Evolutionary conservation across 2,888 invertebrate species (phyloP), one percentile per base, ranked within the genome.

Genomic region (Sicus ferrugineus): DNA sequence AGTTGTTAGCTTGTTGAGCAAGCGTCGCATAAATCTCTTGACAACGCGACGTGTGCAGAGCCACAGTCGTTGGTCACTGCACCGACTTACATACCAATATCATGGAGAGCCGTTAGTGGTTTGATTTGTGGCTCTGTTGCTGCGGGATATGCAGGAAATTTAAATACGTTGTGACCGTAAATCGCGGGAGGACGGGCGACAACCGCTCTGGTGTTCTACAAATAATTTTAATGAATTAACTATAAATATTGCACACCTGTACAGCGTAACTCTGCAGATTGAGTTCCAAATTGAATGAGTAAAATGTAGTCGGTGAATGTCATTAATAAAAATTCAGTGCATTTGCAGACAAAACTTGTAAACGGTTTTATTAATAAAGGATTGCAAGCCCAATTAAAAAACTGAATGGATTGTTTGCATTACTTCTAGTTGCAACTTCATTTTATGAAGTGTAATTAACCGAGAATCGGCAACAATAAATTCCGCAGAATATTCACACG

Each of bases 1-100:
- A 67, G 67, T 59, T 67, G 67, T 59, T 67, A 48, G 59, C 59
- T 28, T 66, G 67, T 59, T 58, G 67, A 31, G 59, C 48, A 59
- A 67, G 67, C 67, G 23, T 28, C 67, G 46, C 58, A 72, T 72
- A 74, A 71, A 72, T 71, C 69, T 73, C 68, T 56, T 72, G 74
- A 74, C 72, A 75, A 70, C 67, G 69, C 73, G 75, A 73, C 75
- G 74, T 70, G 58, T 66, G 74, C 68, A 65, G 73, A 73, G 70
- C 46, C 5, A 73, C 67, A 34, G 34, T 54, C 30, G 42, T 66
- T 23, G 54, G 52, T 34, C 11, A 21, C 21, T 23, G 1, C 54
- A 66, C 54, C 59, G 38, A 30, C 19, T 59, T 59, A 9, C 59
- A 59, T 42, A 61, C 61, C 21, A 59, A 54, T 54, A 23, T 14